A percentile compares a stretch with the other conserved stretches of the same genome.
Evolutionary conservation across 92 coral and sea anemone species (phyloP).

Genomic region (Hydrozoanthus gracilis): DNA sequence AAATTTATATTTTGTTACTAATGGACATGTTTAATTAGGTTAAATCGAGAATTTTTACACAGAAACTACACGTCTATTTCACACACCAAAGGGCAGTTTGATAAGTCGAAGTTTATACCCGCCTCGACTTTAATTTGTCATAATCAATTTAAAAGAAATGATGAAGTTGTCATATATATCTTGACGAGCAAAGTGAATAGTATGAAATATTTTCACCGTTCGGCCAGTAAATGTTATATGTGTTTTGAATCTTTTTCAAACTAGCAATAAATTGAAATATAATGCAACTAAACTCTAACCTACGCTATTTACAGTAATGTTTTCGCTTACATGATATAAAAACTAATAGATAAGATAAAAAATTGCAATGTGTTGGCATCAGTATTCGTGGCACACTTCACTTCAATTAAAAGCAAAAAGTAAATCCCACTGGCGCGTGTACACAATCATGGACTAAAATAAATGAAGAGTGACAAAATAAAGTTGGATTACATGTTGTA

Average conservation of each 20-base stretch:
- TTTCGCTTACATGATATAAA: not conserved
- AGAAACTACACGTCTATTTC: not conserved
- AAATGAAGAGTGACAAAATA: not conserved
- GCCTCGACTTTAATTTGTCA: too few species aligned
- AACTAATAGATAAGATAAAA: not conserved
- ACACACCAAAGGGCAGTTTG: not conserved
- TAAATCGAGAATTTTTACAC: not conserved
- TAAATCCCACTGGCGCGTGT: not conserved
- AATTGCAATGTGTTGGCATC: not conserved
- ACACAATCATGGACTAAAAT: not conserved
- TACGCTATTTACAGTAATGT: not conserved
- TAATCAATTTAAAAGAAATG: not conserved
- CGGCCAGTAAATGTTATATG: not conserved
- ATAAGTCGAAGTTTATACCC: too few species aligned
- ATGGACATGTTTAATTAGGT: not conserved
- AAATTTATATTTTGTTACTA: not conserved
- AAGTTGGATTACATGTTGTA: not conserved
- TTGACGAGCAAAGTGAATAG: too few species aligned
- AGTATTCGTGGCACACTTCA: not conserved
- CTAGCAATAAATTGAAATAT: not conserved
- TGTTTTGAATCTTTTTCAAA: not conserved
- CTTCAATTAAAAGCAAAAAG: too few species aligned
- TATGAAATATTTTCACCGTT: not conserved
- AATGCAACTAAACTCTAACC: not conserved
- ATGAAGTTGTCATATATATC: not conserved